Evolutionary conservation across 2,797 vertebrate species (phyloP).

Genomic region (Basileuterus tristriatus): DNA sequence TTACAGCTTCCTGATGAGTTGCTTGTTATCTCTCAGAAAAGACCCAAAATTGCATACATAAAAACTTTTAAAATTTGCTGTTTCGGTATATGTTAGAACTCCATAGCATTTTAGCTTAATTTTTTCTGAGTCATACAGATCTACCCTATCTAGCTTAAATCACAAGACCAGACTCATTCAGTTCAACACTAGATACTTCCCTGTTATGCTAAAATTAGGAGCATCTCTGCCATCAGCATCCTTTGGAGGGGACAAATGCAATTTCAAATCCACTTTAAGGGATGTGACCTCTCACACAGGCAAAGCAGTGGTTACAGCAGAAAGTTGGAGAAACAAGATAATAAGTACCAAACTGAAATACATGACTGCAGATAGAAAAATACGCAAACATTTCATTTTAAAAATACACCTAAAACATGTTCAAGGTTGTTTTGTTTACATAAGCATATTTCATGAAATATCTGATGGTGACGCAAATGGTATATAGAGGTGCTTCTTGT

Average conservation of each 20-base stretch:
- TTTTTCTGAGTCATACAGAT: neutral
- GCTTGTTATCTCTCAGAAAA: neutral
- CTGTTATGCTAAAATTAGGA: neutral
- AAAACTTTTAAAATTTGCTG: neutral
- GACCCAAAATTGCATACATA: neutral
- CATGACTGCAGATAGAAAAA: neutral
- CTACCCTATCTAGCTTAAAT: neutral
- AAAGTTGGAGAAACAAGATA: neutral
- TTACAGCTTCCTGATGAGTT: neutral
- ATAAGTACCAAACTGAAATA: neutral
- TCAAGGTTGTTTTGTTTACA: neutral
- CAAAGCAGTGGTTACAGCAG: neutral
- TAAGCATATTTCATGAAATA: neutral
- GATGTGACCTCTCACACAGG: neutral
- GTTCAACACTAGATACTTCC: neutral
- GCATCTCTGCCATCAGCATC: neutral
- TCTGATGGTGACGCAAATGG: neutral
- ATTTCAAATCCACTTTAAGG: neutral
- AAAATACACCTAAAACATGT: neutral
- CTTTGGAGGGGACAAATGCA: neutral
- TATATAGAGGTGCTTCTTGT: neutral
- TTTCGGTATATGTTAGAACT: neutral
- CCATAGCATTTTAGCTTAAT: neutral
- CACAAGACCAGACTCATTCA: neutral
- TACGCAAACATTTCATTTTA: neutral